These are phyloP conservation scores for Gymnocheta viridis DNA, from an alignment of 2,888 invertebrate genomes.

Conservation along the genomic window DNA sequence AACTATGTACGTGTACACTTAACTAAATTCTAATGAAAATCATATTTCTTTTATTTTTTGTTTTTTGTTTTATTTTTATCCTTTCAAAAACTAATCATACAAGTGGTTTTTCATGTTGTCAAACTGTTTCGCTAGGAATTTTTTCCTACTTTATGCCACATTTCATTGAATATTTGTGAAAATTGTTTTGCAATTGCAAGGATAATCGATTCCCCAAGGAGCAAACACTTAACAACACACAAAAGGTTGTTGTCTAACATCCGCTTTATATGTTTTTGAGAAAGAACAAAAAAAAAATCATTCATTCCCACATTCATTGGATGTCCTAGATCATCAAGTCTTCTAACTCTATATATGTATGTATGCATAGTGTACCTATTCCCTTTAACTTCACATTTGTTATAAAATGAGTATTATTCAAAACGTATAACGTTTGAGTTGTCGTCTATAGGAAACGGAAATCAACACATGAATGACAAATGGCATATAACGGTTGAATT, in stretches of 20 bases:
- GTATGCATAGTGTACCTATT: not conserved
- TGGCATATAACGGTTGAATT: conserved; percentile 73
- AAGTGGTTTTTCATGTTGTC: conserved; percentile 73
- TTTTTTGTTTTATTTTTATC: conserved; percentile 17
- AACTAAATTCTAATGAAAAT: conserved; percentile 38
- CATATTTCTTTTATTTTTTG: not conserved
- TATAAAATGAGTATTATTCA: conserved; percentile 47
- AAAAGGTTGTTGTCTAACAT: conserved; percentile 67
- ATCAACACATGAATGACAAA: conserved; percentile 81
- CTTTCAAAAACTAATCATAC: conserved; percentile 74
- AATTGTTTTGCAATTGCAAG: conserved; percentile 82
- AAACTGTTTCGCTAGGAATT: conserved; percentile 17
- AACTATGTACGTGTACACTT: conserved; percentile 15
- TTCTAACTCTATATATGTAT: not conserved
- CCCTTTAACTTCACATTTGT: conserved; percentile 18
- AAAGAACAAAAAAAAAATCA: not conserved
- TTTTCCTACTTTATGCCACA: not conserved
- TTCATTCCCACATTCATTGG: conserved; percentile 16
- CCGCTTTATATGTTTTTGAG: conserved; percentile 51
- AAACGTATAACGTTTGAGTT: conserved; percentile 41
- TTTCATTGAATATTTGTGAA: conserved; percentile 73
- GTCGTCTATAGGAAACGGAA: conserved; percentile 77
- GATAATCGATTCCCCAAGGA: conserved; percentile 82
- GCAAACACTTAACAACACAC: conserved; percentile 78
- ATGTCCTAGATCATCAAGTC: conserved; percentile 55